Evolutionary conservation across 2,888 invertebrate species (phyloP), one percentile per base, ranked within the genome.

Genomic region (Caenorhabditis japonica): DNA sequence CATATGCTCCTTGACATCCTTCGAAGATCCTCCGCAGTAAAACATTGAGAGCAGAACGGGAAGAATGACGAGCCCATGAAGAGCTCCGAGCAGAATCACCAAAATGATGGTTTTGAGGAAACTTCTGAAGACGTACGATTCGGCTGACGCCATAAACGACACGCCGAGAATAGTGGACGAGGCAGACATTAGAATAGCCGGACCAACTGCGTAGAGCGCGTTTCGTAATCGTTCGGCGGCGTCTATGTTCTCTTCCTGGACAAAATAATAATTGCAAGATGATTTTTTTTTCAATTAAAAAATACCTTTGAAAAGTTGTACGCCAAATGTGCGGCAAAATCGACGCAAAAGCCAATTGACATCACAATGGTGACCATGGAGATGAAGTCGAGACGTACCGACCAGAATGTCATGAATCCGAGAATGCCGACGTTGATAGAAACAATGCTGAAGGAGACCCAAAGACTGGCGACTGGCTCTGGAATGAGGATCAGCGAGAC

Each of bases 281-380:
- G n/a, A n/a, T n/a, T n/a, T n/a, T n/a, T n/a, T 5, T 30, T 30
- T 30, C 30, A 30, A 30, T 44, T 34, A 17, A n/a, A 25, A 49
- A 27, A 10, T 33, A 83, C 84, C 66, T 85, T 85, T 12, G 86
- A 82, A 73, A 84, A 87, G 60, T 87, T 85, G 87, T 95, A 95
- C 84, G 95, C 94, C 76, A 95, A 94, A 88, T 95, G 95, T 2
- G 95, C 95, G 0, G 95, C 94, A 88, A 95, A 95, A 87, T 95
- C 95, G 0, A 95, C 95, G 13, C 94, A 95, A 89, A 95, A 95
- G 4, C 87, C 95, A 72, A 95, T 95, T 88, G 95, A 95, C 95
- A 96, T 95, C 78, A 96, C 95, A 52, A 96, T 91, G 88, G 95
- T 95, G 75, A 95, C 95, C 95, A 96, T 95, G 0, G 95, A 95